A percentile compares a stretch with the other conserved stretches of the same genome.
Evolutionary conservation across 2,888 invertebrate species (phyloP).

Genomic region (Ophion costatus): DNA sequence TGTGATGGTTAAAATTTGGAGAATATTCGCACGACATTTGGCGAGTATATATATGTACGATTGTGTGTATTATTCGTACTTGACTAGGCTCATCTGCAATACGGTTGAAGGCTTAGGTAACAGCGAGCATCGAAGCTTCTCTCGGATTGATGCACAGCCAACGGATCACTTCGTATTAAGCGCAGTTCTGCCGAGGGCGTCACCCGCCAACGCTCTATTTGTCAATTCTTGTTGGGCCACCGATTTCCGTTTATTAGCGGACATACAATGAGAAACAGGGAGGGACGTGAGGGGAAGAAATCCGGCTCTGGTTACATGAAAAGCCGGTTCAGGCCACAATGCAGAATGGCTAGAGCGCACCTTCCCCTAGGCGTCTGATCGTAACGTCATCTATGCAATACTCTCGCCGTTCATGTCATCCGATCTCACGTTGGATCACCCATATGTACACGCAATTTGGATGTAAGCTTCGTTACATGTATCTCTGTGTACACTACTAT

Average conservation of each 20-base stretch:
- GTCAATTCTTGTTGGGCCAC: not conserved
- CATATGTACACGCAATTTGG: slow-evolving; percentile 49
- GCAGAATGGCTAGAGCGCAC: slow-evolving; percentile 39
- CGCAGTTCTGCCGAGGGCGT: not conserved
- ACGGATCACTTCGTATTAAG: slow-evolving; percentile 28
- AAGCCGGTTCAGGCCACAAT: slow-evolving; percentile 5
- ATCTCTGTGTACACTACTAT: not conserved
- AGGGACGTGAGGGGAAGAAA: slow-evolving; percentile 37
- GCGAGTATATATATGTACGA: not conserved
- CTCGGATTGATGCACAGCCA: slow-evolving; percentile 52
- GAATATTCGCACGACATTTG: not conserved
- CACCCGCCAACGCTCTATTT: not conserved
- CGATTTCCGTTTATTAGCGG: not conserved
- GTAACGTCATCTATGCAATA: slow-evolving; percentile 33
- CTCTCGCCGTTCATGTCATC: slow-evolving; percentile 32
- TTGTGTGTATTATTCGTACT: not conserved
- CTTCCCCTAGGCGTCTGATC: slow-evolving; percentile 50
- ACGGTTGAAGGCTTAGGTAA: slow-evolving; percentile 12
- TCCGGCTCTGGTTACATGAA: slow-evolving; percentile 13
- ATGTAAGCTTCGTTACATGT: slow-evolving; percentile 43
- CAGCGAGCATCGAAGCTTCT: slow-evolving; percentile 34
- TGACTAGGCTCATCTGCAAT: not conserved
- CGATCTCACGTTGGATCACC: slow-evolving; percentile 6
- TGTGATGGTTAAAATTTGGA: no score
- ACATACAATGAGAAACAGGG: slow-evolving; percentile 35